Evolutionary conservation across 2,797 vertebrate genomes (phyloP).

Genomic region (Tenualosa thibaudeaui): DNA sequence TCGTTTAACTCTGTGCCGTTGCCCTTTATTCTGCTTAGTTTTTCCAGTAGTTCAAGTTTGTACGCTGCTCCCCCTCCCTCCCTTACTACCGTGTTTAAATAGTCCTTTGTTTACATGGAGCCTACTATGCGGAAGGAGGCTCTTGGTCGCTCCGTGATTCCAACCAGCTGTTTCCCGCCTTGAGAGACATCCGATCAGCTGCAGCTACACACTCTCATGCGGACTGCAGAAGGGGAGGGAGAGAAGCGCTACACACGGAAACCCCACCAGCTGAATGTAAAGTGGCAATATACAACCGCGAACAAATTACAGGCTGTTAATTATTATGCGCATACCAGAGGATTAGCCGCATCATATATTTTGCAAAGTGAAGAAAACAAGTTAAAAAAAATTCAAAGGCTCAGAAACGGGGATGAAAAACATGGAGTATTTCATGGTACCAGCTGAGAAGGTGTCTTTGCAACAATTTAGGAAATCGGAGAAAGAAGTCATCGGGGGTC

Average conservation of each 20-base stretch:
- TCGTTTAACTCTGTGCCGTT: background rate
- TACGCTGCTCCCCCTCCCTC: slow-evolving; percentile 22
- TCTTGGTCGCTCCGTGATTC: slow-evolving; percentile 85
- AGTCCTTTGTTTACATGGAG: slow-evolving; percentile 60
- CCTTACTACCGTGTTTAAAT: slow-evolving; percentile 62
- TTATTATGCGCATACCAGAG: slow-evolving; percentile 20
- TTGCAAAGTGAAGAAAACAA: slow-evolving; percentile 23
- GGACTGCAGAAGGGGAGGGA: slow-evolving; percentile 42
- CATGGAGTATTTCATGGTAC: slow-evolving; percentile 99
- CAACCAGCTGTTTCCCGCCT: slow-evolving; percentile 99
- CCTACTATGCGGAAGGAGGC: slow-evolving; percentile 25
- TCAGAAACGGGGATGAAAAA: slow-evolving; percentile 75
- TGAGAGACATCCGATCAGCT: slow-evolving; percentile 94
- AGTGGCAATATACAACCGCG: slow-evolving; percentile 79
- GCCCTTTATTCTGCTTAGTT: background rate
- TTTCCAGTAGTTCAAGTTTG: slow-evolving; percentile 23
- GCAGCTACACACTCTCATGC: slow-evolving; percentile 74
- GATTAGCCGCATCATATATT: slow-evolving; percentile 10
- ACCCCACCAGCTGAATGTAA: slow-evolving; percentile 83
- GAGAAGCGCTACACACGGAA: slow-evolving; percentile 69
- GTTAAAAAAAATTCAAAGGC: slow-evolving; percentile 13
- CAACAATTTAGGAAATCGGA: slow-evolving; percentile 98
- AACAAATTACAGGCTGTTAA: slow-evolving; percentile 57
- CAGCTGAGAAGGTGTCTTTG: slow-evolving; percentile 95
- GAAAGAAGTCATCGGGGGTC: slow-evolving; percentile 96